Evolutionary conservation across 2,797 vertebrate genomes (phyloP).

Genomic region (Notolabrus celidotus): DNA sequence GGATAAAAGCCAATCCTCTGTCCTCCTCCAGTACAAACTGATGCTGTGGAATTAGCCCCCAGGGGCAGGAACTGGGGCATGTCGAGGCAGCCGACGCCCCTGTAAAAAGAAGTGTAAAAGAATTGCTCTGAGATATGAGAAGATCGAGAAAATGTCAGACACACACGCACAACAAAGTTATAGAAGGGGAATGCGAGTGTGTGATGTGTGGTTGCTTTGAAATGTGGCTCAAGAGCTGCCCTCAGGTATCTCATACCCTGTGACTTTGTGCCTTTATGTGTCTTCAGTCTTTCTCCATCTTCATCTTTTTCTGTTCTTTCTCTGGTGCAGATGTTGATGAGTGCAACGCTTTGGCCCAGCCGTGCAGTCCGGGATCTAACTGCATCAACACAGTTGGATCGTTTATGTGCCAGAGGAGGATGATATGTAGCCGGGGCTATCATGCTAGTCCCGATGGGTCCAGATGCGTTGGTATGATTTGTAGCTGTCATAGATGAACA

Average conservation of each 20-base stretch:
- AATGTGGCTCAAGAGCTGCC: slow-evolving; percentile 57
- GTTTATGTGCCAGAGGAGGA: slow-evolving; percentile 91
- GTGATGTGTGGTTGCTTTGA: slow-evolving; percentile 74
- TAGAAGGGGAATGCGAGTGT: slow-evolving; percentile 44
- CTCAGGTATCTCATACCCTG: slow-evolving; percentile 37
- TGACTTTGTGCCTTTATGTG: slow-evolving; percentile 37
- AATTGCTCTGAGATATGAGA: slow-evolving; percentile 74
- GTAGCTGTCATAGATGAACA: not conserved
- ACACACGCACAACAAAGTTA: slow-evolving; percentile 53
- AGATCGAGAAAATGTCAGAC: slow-evolving; percentile 71
- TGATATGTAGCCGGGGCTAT: slow-evolving; percentile 90
- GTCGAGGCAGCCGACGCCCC: slow-evolving; percentile 76
- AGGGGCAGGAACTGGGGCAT: slow-evolving; percentile 84
- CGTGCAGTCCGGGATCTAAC: slow-evolving; percentile 90
- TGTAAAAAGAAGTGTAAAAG: slow-evolving; percentile 70
- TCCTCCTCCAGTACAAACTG: slow-evolving; percentile 77
- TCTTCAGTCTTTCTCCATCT: slow-evolving; percentile 38
- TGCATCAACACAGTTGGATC: slow-evolving; percentile 96
- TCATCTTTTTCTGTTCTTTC: slow-evolving; percentile 14
- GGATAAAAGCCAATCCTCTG: slow-evolving; percentile 81
- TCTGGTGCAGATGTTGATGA: slow-evolving; percentile 89
- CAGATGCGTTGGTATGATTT: slow-evolving; percentile 89
- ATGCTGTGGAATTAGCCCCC: slow-evolving; percentile 84
- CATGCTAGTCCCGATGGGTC: slow-evolving; percentile 89
- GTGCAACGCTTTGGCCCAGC: slow-evolving; percentile 84